phyloP scores from a whole-genome alignment of 2,113 vertebrate genomes.

The Stomatorhinus ivindoensis region DNA sequence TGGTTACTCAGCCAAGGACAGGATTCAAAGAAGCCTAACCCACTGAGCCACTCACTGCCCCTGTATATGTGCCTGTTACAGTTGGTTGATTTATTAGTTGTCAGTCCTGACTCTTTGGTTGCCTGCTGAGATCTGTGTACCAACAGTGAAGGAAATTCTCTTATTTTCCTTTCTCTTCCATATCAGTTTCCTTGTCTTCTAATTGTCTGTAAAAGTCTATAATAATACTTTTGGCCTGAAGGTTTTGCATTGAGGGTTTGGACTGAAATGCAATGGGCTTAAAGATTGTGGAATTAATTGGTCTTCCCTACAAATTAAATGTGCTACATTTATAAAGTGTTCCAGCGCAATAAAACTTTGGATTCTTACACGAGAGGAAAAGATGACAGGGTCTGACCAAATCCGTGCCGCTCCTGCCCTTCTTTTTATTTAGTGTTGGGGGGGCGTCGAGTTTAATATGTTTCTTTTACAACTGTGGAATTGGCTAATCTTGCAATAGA shows the following conservation, averaged over 20 bases:
- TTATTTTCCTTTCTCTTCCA: background rate
- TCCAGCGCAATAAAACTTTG: conserved; percentile 55
- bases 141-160: background rate
- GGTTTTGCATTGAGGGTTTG: background rate
- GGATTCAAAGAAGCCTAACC: background rate
- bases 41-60: background rate
- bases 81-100: background rate
- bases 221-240: background rate
- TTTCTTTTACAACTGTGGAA: background rate
- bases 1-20: background rate
- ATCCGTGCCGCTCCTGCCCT: background rate
- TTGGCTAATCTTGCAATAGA: background rate
- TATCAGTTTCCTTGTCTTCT: background rate
- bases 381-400: background rate
- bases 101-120: background rate
- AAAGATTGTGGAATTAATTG: conserved; percentile 63
- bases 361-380: background rate
- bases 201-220: background rate
- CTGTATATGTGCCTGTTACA: background rate
- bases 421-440: background rate
- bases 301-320: conserved; percentile 57
- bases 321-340: conserved; percentile 56
- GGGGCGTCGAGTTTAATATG: background rate
- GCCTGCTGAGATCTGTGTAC: background rate
- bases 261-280: conserved; percentile 47